A percentile compares a stretch with the other conserved stretches of the same genome.
Conservation (phyloP, 1,140 invertebrate species). For the Acyrthosiphon pisum region DNA sequence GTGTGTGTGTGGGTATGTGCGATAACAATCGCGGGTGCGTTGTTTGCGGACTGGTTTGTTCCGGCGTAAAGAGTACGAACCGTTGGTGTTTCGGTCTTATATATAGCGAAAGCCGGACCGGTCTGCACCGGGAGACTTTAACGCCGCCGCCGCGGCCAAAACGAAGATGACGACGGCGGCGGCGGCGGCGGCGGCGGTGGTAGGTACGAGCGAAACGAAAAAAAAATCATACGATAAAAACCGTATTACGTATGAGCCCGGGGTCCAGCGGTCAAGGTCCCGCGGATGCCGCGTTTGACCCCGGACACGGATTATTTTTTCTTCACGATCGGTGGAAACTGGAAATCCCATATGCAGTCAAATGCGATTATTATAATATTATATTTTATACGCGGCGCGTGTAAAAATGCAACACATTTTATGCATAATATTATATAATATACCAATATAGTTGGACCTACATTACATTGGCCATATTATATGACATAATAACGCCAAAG, state of each 20-base stretch:
- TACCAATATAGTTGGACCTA: neutral
- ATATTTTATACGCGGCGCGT: neutral
- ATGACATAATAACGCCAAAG: too few relatives aligned
- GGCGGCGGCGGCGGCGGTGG: neutral
- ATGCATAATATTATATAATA: neutral
- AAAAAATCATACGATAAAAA: conserved; percentile 34
- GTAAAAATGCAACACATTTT: neutral
- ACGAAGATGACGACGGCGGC: neutral
- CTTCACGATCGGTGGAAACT: neutral
- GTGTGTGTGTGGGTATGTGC: neutral
- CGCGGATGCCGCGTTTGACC: conserved; percentile 28
- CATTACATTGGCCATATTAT: neutral
- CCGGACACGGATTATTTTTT: conserved; percentile 52
- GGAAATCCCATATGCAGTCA: neutral
- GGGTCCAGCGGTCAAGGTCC: conserved; percentile 44
- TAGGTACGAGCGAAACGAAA: neutral
- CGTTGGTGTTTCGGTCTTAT: conserved; percentile 34
- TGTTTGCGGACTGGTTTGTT: conserved; percentile 56
- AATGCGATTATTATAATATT: neutral
- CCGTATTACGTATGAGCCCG: conserved; percentile 26
- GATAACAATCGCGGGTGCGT: conserved; percentile 46
- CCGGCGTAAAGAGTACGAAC: conserved; percentile 47
- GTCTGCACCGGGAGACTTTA: conserved; percentile 51
- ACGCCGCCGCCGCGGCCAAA: conserved; percentile 26
- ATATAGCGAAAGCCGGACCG: conserved; percentile 52